A percentile compares a stretch with the other conserved stretches of the same genome.
Evolutionary conservation across 1,140 invertebrate species (phyloP).

Genomic region (Pollicipes pollicipes): DNA sequence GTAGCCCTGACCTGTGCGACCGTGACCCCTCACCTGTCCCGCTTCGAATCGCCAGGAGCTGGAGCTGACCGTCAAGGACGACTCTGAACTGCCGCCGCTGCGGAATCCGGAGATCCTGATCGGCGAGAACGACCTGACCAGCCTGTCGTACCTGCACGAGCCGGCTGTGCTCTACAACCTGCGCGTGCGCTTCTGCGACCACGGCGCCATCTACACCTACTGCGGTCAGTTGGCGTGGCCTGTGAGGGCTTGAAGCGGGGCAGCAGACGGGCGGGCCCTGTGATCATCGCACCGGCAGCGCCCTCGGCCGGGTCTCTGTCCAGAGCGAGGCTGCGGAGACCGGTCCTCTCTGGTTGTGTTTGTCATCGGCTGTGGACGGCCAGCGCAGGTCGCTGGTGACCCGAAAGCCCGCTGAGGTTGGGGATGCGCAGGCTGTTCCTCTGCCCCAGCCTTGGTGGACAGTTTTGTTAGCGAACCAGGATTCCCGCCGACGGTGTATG

Average conservation of each 20-base stretch:
- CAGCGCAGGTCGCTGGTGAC: too few species aligned
- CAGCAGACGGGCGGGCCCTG: not conserved
- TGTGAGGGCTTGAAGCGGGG: not conserved
- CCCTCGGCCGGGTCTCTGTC: too few species aligned
- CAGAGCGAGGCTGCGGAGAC: too few species aligned
- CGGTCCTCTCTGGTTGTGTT: too few species aligned
- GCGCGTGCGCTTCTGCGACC: constrained; percentile 75
- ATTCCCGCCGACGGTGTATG: too few species aligned
- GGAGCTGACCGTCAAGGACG: constrained; percentile 35
- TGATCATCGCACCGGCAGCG: too few species aligned
- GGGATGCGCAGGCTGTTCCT: too few species aligned
- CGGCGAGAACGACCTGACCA: constrained; percentile 95
- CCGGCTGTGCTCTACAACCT: constrained; percentile 91
- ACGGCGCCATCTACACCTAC: constrained; percentile 92
- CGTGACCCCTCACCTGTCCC: not conserved
- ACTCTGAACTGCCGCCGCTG: constrained; percentile 66
- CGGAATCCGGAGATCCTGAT: constrained; percentile 91
- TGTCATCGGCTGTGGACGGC: too few species aligned
- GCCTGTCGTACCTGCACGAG: constrained; percentile 91
- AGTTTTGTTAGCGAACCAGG: too few species aligned
- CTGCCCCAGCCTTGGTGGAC: too few species aligned
- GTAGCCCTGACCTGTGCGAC: too few species aligned
- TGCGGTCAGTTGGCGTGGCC: constrained; percentile 46
- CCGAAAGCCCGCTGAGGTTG: too few species aligned
- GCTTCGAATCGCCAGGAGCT: constrained; percentile 20